Conservation (phyloP, 2,888 invertebrate species). For the Panzeria rudis region DNA sequence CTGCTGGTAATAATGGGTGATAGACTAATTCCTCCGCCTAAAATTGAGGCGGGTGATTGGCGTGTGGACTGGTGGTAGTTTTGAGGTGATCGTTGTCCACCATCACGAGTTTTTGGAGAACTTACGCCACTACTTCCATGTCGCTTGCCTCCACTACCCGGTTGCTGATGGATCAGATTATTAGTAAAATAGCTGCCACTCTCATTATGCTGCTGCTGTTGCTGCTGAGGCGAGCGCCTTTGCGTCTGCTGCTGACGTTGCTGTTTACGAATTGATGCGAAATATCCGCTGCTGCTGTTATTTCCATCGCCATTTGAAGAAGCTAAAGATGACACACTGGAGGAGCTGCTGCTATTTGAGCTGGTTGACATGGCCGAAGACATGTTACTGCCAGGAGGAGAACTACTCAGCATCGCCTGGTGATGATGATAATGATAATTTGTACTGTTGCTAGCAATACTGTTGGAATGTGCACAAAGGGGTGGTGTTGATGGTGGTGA, state of each 20-base stretch:
- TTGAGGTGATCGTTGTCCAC: conserved; percentile 77
- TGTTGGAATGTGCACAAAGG: conserved; percentile 83
- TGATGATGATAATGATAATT: conserved; percentile 75
- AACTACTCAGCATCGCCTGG: conserved; percentile 75
- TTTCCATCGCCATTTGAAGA: conserved; percentile 76
- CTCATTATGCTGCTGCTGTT: conserved; percentile 63
- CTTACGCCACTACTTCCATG: conserved; percentile 74
- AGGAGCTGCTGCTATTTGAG: conserved; percentile 73
- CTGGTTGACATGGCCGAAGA: conserved; percentile 76
- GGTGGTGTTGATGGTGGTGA: conserved; percentile 77
- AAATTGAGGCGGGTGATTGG: conserved; percentile 80
- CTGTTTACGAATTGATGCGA: conserved; percentile 75
- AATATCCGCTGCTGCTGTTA: conserved; percentile 76
- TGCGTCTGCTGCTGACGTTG: conserved; percentile 78
- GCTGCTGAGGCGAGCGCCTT: conserved; percentile 74
- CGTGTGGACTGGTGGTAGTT: conserved; percentile 74
- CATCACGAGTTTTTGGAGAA: conserved; percentile 74
- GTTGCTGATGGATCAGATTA: conserved; percentile 59
- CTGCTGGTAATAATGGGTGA: conserved; percentile 71
- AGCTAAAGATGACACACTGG: conserved; percentile 74
- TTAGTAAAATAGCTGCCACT: conserved; percentile 74
- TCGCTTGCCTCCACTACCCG: conserved; percentile 68
- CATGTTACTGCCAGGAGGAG: conserved; percentile 77
- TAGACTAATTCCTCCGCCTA: conserved; percentile 76
- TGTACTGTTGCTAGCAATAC: conserved; percentile 84